phyloP scores from a whole-genome alignment of 1,140 invertebrate genomes.

The Phortica variegata region DNA sequence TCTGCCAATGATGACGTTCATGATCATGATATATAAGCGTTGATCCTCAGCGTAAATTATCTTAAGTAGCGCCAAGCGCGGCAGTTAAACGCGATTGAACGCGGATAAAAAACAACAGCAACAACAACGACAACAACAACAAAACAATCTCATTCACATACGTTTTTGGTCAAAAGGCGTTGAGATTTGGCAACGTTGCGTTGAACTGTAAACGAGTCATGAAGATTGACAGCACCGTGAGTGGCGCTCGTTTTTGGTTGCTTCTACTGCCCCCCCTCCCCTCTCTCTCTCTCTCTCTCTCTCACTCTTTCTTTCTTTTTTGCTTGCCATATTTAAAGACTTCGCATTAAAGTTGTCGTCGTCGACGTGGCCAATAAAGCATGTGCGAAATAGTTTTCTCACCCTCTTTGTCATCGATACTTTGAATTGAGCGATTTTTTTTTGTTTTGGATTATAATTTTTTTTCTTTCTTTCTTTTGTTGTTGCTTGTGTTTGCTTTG shows the following conservation, averaged over 20 bases:
- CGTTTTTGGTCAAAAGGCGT: too few species aligned
- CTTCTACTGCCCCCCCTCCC: slow-evolving; percentile 15
- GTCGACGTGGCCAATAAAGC: slow-evolving; percentile 39
- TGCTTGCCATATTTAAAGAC: neutral
- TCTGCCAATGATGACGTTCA: slow-evolving; percentile 6
- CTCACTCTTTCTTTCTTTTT: neutral
- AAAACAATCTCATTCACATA: too few species aligned
- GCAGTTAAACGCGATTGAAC: too few species aligned
- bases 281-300: slow-evolving; percentile 5
- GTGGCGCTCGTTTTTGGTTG: neutral
- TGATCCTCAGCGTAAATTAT: slow-evolving; percentile 45
- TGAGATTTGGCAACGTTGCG: too few species aligned
- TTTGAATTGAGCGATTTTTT: slow-evolving; percentile 30
- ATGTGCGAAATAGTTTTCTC: slow-evolving; percentile 7
- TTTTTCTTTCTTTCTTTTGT: slow-evolving; percentile 27
- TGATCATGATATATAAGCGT: slow-evolving; percentile 35
- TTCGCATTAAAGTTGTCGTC: slow-evolving; percentile 11
- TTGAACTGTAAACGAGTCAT: too few species aligned
- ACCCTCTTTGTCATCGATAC: slow-evolving; percentile 6
- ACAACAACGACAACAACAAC: too few species aligned
- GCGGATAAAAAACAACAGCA: too few species aligned
- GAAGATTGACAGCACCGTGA: too few species aligned
- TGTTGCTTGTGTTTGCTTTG: slow-evolving; percentile 30
- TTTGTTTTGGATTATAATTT: slow-evolving; percentile 38
- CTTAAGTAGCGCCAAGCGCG: slow-evolving; percentile 33